Conservation (phyloP, 1,140 invertebrate genomes). For the Drosophila pruinosa region DNA sequence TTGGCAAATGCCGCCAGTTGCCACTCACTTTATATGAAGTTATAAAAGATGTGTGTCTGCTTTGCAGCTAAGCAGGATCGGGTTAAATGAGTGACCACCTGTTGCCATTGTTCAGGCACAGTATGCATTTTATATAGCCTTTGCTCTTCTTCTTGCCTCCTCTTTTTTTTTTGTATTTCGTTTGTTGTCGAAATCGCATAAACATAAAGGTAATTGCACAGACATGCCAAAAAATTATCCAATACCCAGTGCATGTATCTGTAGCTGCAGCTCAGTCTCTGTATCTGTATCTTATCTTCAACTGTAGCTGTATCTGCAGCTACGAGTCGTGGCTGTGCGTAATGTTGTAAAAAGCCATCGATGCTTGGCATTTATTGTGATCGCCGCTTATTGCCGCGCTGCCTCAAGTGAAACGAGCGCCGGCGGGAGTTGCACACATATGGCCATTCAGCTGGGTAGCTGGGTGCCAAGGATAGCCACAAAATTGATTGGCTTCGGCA, state of each 20-base stretch:
- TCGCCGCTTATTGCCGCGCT: conserved; percentile 57
- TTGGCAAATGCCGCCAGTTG: conserved; percentile 69
- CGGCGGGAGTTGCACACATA: conserved; percentile 9
- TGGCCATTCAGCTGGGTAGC: background rate
- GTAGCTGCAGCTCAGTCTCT: background rate
- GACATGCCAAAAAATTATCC: conserved; percentile 78
- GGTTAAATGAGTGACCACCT: conserved; percentile 69
- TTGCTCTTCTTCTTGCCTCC: conserved; percentile 7
- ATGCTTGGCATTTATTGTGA: conserved; percentile 78
- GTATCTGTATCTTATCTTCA: background rate
- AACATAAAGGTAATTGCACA: conserved; percentile 80
- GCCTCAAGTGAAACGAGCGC: conserved; percentile 31
- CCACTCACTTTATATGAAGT: conserved; percentile 42
- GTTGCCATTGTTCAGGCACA: conserved; percentile 63
- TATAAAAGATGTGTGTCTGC: conserved; percentile 55
- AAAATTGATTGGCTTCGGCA: conserved; percentile 23
- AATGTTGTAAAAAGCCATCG: conserved; percentile 66
- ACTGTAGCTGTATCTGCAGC: background rate
- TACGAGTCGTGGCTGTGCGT: conserved; percentile 15
- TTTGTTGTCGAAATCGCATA: conserved; percentile 65
- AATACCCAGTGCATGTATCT: conserved; percentile 44
- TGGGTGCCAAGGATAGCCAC: conserved; percentile 66
- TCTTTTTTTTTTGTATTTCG: conserved; percentile 12
- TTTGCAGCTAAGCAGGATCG: background rate
- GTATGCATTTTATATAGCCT: conserved; percentile 2